Percentiles rank a stretch among this genome's conserved stretches.
phyloP scores from a whole-genome alignment of 1,140 invertebrate genomes.

The Glossosoma conforme region DNA sequence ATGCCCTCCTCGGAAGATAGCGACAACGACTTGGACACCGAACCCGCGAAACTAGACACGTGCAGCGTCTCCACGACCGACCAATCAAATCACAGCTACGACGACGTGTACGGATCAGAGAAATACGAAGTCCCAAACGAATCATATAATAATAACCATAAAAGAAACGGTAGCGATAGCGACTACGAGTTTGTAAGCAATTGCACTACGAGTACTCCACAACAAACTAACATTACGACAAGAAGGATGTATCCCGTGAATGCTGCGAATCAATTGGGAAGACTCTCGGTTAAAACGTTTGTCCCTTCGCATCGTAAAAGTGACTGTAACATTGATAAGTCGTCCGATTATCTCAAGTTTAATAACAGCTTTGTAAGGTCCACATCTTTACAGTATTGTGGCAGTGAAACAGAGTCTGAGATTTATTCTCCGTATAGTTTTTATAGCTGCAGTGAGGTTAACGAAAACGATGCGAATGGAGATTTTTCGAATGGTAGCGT shows the following conservation, averaged over 20 bases:
- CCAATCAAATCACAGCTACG: slow-evolving; percentile 42
- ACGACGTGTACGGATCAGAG: slow-evolving; percentile 45
- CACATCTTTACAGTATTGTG: slow-evolving; percentile 69
- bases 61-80: slow-evolving; percentile 44
- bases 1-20: slow-evolving; percentile 45
- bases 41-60: slow-evolving; percentile 34
- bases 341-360: slow-evolving; percentile 41
- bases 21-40: slow-evolving; percentile 40
- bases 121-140: slow-evolving; percentile 38
- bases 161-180: slow-evolving; percentile 51
- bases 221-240: background rate
- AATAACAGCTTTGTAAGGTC: slow-evolving; percentile 43
- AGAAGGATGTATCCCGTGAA: slow-evolving; percentile 16
- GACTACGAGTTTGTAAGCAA: slow-evolving; percentile 61
- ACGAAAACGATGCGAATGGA: slow-evolving; percentile 38
- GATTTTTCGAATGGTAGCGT: slow-evolving; percentile 45
- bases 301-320: slow-evolving; percentile 26
- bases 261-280: slow-evolving; percentile 1
- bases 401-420: slow-evolving; percentile 75
- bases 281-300: slow-evolving; percentile 14
- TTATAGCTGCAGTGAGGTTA: slow-evolving; percentile 53
- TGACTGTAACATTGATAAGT: slow-evolving; percentile 27
- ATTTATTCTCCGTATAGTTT: slow-evolving; percentile 76
- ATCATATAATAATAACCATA: slow-evolving; percentile 32
- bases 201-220: slow-evolving; percentile 25